Conservation (phyloP, 2,113 vertebrate species). For the Prinia subflava region DNA sequence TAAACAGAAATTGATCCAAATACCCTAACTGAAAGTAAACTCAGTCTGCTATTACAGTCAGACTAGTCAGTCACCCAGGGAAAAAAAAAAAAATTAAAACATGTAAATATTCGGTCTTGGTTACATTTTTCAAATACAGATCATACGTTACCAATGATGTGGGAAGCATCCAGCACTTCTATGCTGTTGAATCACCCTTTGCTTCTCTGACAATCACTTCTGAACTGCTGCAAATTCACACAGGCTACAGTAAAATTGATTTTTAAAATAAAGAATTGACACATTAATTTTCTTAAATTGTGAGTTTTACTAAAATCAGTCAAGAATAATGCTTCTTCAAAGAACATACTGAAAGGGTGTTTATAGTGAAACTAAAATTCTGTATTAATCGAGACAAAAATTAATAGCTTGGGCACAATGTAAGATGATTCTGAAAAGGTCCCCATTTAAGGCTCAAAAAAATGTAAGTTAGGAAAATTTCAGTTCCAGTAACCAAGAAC, state of each 20-base stretch:
- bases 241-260: background rate
- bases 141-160: background rate
- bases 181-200: background rate
- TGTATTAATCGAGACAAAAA: background rate
- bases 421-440: background rate
- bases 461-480: background rate
- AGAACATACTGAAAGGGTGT: background rate
- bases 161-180: background rate
- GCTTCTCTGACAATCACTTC: background rate
- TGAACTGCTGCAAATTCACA: background rate
- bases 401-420: background rate
- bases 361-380: background rate
- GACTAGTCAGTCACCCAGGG: background rate
- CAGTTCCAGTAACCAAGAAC: background rate
- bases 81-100: background rate
- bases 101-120: background rate
- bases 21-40: background rate
- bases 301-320: background rate
- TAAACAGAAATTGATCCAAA: background rate
- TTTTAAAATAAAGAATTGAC: background rate
- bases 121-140: background rate
- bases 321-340: background rate
- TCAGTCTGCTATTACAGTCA: background rate
- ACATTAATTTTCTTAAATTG: background rate
- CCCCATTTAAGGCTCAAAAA: background rate